Evolutionary conservation across 2,797 vertebrate genomes (phyloP).

Genomic region (Ateles fusciceps): DNA sequence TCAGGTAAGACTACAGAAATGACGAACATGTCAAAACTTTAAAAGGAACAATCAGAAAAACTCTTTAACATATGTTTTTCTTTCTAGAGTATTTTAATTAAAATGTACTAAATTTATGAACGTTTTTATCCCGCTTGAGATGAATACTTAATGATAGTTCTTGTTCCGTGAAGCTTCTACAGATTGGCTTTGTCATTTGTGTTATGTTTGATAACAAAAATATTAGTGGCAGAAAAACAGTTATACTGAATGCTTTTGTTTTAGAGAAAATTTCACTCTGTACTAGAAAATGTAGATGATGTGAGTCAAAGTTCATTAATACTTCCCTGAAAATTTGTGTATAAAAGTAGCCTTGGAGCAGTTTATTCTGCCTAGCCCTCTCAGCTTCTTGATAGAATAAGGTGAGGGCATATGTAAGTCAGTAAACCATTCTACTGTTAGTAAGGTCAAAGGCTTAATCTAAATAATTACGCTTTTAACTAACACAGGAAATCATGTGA

Average conservation of each 20-base stretch:
- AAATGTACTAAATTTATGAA: neutral
- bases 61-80: neutral
- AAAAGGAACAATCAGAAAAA: neutral
- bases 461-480: conserved; percentile 2
- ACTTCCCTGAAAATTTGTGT: neutral
- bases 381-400: neutral
- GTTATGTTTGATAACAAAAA: conserved; percentile 17
- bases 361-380: neutral
- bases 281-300: neutral
- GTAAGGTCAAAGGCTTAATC: neutral
- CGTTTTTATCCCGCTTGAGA: neutral
- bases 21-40: neutral
- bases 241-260: neutral
- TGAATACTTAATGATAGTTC: neutral
- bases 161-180: neutral
- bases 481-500: neutral
- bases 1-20: neutral
- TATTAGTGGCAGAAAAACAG: neutral
- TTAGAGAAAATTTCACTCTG: neutral
- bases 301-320: neutral
- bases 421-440: neutral
- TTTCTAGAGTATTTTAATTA: neutral
- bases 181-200: neutral
- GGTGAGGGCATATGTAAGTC: neutral
- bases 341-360: neutral